Evolutionary conservation across 2,797 vertebrate species (phyloP).

Genomic region (Trichosurus vulpecula): DNA sequence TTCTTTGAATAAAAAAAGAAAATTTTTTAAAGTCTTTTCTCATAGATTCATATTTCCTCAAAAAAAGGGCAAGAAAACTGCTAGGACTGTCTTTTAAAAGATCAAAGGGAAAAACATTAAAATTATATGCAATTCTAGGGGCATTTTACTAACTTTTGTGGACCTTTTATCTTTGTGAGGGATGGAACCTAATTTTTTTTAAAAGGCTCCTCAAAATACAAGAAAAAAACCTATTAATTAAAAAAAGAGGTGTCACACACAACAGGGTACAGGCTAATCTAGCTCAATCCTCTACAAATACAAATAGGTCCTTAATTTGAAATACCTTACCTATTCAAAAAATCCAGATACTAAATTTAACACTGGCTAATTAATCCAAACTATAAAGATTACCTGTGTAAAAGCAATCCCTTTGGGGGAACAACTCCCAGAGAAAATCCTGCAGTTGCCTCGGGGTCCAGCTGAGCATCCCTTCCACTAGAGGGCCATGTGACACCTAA

Average conservation of each 20-base stretch:
- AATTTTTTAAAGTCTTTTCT: neutral
- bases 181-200: slow-evolving; percentile 28
- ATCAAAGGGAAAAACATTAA: slow-evolving; percentile 32
- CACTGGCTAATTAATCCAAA: slow-evolving; percentile 79
- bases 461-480: slow-evolving; percentile 85
- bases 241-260: slow-evolving; percentile 43
- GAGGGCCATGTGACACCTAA: slow-evolving; percentile 84
- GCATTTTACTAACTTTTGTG: slow-evolving; percentile 29
- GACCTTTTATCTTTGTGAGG: slow-evolving; percentile 43
- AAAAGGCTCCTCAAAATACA: slow-evolving; percentile 6
- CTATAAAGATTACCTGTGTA: slow-evolving; percentile 83
- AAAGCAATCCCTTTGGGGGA: slow-evolving; percentile 82
- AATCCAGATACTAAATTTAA: slow-evolving; percentile 68
- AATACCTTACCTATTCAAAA: slow-evolving; percentile 70
- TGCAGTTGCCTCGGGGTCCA: slow-evolving; percentile 82
- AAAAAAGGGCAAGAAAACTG: neutral
- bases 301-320: slow-evolving; percentile 53
- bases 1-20: slow-evolving; percentile 51
- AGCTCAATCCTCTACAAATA: slow-evolving; percentile 49
- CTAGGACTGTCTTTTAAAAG: slow-evolving; percentile 46
- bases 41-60: neutral
- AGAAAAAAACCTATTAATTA: slow-evolving; percentile 57
- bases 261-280: slow-evolving; percentile 61
- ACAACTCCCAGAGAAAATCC: slow-evolving; percentile 83
- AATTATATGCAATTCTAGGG: slow-evolving; percentile 29